These are phyloP conservation scores for Onychomys torridus DNA, from an alignment of 2,797 vertebrate species.

Conservation along the genomic window DNA sequence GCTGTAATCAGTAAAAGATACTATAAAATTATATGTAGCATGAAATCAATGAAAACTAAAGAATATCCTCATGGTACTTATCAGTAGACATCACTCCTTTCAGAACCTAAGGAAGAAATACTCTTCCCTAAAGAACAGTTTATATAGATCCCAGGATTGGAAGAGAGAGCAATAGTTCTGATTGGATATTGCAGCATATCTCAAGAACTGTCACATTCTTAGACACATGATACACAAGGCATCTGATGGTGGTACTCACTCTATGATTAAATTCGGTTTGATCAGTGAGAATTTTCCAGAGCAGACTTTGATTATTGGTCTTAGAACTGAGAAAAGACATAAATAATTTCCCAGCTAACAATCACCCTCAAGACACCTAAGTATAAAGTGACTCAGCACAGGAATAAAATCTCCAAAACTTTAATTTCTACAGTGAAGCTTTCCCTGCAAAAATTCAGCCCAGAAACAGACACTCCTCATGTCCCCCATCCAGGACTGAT, in stretches of 20 bases:
- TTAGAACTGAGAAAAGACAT: neutral
- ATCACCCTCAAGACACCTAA: neutral
- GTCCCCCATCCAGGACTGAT: neutral
- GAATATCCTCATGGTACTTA: neutral
- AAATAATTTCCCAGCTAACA: constrained; percentile 20
- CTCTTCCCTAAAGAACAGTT: neutral
- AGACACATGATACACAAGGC: neutral
- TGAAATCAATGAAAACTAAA: neutral
- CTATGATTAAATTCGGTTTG: neutral
- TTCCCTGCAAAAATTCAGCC: neutral
- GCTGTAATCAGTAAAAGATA: neutral
- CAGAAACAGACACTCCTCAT: neutral
- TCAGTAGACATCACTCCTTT: neutral
- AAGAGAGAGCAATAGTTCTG: neutral
- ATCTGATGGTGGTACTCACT: too few species aligned
- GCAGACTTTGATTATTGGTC: neutral
- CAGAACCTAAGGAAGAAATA: neutral
- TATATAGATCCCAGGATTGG: neutral
- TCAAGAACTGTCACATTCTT: neutral
- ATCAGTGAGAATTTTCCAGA: neutral
- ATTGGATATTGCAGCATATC: neutral
- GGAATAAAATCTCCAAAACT: constrained; percentile 24
- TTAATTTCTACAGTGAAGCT: constrained; percentile 32
- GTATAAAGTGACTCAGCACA: constrained; percentile 30
- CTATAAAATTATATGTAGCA: neutral